A percentile compares a stretch with the other conserved stretches of the same genome.
phyloP scores from a whole-genome alignment of 1,140 invertebrate genomes.

The Phthorimaea operculella region DNA sequence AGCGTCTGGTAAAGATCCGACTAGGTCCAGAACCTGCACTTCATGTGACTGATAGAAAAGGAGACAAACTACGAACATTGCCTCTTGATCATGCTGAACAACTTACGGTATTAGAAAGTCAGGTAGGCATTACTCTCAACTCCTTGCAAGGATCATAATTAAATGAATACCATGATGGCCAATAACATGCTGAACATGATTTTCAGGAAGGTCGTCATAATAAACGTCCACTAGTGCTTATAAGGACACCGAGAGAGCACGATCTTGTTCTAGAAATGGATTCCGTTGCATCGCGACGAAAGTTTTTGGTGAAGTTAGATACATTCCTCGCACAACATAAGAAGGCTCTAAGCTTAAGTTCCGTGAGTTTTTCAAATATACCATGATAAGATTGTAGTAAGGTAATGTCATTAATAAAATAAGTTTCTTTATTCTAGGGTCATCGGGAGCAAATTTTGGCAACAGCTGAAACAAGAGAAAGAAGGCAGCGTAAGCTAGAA shows the following conservation, averaged over 20 bases:
- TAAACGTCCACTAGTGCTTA: conserved; percentile 85
- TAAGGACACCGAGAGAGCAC: conserved; percentile 92
- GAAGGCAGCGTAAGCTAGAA: conserved; percentile 92
- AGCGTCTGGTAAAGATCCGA: conserved; percentile 89
- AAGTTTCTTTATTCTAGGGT: conserved; percentile 31
- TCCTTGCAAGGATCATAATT: no score
- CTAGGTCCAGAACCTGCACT: conserved; percentile 86
- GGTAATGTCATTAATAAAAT: no score
- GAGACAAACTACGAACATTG: conserved; percentile 86
- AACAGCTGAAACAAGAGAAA: conserved; percentile 95
- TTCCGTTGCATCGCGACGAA: conserved; percentile 80
- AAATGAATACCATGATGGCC: no score
- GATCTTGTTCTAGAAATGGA: conserved; percentile 97
- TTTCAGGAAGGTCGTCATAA: conserved; percentile 76
- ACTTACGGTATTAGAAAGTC: conserved; percentile 85
- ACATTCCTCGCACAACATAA: conserved; percentile 85
- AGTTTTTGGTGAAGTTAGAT: conserved; percentile 92
- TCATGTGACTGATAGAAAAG: conserved; percentile 88
- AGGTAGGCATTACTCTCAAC: conserved; percentile 35
- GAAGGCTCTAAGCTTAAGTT: conserved; percentile 79
- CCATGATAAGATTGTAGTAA: no score
- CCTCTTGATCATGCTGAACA: conserved; percentile 80
- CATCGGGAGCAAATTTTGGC: conserved; percentile 88
- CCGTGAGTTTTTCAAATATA: no score
- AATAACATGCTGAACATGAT: no score